Conservation (phyloP, 2,113 vertebrate genomes). For the Kryptolebias marmoratus region DNA sequence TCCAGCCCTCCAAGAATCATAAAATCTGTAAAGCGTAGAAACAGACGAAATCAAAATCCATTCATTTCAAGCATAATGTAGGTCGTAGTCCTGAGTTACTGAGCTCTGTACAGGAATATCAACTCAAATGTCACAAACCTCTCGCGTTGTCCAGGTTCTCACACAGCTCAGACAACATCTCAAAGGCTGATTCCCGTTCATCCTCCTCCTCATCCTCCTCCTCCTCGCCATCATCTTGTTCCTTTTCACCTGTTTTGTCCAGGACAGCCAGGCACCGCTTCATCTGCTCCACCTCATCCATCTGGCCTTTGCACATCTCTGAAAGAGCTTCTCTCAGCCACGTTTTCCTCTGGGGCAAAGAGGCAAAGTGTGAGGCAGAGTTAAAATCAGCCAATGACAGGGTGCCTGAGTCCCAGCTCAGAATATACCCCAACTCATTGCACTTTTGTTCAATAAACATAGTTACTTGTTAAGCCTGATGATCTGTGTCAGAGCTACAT, state of each 20-base stretch:
- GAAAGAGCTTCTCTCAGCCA: slow-evolving; percentile 87
- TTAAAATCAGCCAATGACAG: neutral
- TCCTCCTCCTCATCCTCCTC: slow-evolving; percentile 69
- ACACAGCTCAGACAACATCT: slow-evolving; percentile 87
- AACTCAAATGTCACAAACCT: slow-evolving; percentile 73
- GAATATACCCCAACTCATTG: too few species aligned
- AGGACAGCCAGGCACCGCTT: slow-evolving; percentile 84
- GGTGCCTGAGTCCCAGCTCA: too few species aligned
- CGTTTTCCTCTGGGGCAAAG: slow-evolving; percentile 78
- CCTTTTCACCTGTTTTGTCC: slow-evolving; percentile 12
- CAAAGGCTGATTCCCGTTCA: slow-evolving; percentile 82
- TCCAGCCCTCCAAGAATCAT: slow-evolving; percentile 90
- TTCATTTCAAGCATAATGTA: neutral
- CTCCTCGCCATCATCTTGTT: slow-evolving; percentile 49
- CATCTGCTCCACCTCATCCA: slow-evolving; percentile 89
- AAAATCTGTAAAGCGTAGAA: slow-evolving; percentile 80
- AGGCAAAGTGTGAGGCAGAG: neutral
- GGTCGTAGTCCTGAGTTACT: neutral
- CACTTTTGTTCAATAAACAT: too few species aligned
- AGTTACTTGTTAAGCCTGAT: neutral
- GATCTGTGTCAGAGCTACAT: neutral
- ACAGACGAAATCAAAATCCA: neutral
- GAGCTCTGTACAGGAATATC: neutral
- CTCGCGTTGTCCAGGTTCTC: slow-evolving; percentile 92
- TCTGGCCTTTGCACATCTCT: slow-evolving; percentile 83